Conservation (phyloP, 2,797 vertebrate genomes). For the Molossus alvarezi region DNA sequence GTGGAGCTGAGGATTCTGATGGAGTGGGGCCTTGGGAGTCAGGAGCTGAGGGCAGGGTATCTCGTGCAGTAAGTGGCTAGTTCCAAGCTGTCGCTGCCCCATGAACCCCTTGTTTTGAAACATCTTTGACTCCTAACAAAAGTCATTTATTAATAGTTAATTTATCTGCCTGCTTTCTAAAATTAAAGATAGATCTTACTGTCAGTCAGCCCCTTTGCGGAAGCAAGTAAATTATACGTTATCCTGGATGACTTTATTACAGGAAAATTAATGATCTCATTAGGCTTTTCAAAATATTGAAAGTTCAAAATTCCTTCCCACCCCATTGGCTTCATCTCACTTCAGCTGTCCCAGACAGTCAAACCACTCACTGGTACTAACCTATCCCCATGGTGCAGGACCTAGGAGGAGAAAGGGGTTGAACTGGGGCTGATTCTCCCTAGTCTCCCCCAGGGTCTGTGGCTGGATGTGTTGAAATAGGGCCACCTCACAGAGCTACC, state of each 20-base stretch:
- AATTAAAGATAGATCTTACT: neutral
- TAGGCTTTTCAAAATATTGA: neutral
- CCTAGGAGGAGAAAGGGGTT: neutral
- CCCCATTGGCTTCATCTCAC: neutral
- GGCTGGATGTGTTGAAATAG: neutral
- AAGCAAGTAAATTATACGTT: neutral
- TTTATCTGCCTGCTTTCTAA: constrained; percentile 1
- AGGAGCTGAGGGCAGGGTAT: neutral
- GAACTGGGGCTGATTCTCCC: neutral
- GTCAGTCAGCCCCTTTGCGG: neutral
- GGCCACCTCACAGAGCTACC: neutral
- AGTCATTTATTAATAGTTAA: constrained; percentile 19
- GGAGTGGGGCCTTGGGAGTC: neutral
- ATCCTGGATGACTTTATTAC: neutral
- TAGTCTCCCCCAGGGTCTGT: neutral
- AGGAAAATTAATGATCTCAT: constrained; percentile 14
- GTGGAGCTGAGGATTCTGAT: neutral
- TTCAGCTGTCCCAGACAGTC: neutral
- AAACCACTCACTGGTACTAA: neutral
- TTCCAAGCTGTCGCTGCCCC: neutral
- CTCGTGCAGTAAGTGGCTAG: neutral
- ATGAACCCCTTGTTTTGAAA: neutral
- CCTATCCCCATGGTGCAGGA: neutral
- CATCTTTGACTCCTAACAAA: neutral
- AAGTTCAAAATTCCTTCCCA: neutral